Percentiles rank a stretch among this genome's conserved stretches.
These are phyloP conservation scores for Erpornis zantholeuca DNA, from an alignment of 2,113 vertebrate species.

Conservation along the genomic window DNA sequence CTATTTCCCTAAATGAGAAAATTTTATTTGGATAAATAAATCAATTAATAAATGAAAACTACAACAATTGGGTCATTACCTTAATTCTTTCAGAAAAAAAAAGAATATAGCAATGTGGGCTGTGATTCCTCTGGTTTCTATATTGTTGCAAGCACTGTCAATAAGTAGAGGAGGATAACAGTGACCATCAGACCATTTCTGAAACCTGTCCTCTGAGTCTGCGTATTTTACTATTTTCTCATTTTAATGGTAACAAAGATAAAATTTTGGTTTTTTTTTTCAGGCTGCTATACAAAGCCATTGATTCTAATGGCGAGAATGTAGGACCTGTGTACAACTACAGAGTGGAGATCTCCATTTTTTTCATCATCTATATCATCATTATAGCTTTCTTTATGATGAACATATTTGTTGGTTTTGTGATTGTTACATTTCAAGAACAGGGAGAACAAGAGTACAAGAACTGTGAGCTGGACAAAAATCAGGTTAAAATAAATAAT, in stretches of 20 bases:
- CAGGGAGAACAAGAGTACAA: constrained; percentile 99
- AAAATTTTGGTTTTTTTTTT: not conserved
- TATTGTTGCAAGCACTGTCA: not conserved
- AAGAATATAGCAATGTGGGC: accelerated
- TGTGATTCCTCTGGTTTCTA: not conserved
- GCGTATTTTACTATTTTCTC: not conserved
- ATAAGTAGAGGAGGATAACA: not conserved
- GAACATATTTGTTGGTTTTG: constrained; percentile 99
- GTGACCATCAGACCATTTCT: not conserved
- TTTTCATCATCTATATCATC: constrained; percentile 99
- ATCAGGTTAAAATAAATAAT: constrained; percentile 85
- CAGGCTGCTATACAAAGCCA: constrained; percentile 96
- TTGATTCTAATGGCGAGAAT: constrained; percentile 96
- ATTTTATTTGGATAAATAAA: not conserved
- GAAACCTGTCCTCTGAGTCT: not conserved
- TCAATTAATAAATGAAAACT: not conserved
- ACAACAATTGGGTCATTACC: not conserved
- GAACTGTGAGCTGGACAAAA: constrained; percentile 99
- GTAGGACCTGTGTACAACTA: constrained; percentile 96
- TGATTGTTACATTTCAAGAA: constrained; percentile 98
- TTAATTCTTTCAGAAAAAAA: not conserved
- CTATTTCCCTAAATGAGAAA: not conserved
- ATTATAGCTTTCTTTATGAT: constrained; percentile 99
- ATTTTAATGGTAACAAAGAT: not conserved
- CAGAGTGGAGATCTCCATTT: constrained; percentile 97